Percentiles rank a stretch among this genome's conserved stretches.
Evolutionary conservation across 2,797 vertebrate genomes (phyloP).

Genomic region (Esox masquinongy): DNA sequence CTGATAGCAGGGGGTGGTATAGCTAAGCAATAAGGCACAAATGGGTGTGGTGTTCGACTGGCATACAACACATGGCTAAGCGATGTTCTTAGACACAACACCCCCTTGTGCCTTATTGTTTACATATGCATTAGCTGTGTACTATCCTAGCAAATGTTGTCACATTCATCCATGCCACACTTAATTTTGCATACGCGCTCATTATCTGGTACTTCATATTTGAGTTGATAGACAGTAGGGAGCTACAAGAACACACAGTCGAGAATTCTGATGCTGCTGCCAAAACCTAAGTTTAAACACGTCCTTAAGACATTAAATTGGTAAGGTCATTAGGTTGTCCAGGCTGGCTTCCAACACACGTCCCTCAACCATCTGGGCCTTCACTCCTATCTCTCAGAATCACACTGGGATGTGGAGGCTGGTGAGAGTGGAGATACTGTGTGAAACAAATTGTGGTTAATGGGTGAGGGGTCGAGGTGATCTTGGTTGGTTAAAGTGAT

Average conservation of each 20-base stretch:
- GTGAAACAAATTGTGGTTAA: background rate
- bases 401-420: background rate
- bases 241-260: background rate
- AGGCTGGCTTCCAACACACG: background rate
- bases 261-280: background rate
- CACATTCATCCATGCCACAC: too few relatives aligned
- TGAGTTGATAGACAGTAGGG: background rate
- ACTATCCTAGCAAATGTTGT: too few relatives aligned
- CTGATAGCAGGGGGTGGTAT: too few relatives aligned
- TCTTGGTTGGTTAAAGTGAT: background rate
- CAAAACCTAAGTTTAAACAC: background rate
- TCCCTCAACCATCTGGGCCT: slow-evolving; percentile 6
- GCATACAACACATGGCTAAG: too few relatives aligned
- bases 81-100: too few relatives aligned
- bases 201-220: background rate
- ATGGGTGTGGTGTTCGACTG: too few relatives aligned
- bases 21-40: too few relatives aligned
- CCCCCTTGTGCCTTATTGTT: too few relatives aligned
- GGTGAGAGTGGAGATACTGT: background rate
- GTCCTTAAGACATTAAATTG: slow-evolving; percentile 1
- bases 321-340: background rate
- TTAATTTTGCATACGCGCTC: background rate
- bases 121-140: too few relatives aligned
- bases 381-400: background rate
- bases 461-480: background rate